Percentiles rank a stretch among this genome's conserved stretches.
Evolutionary conservation across 2,113 vertebrate genomes (phyloP).

Genomic region (Cariama cristata): DNA sequence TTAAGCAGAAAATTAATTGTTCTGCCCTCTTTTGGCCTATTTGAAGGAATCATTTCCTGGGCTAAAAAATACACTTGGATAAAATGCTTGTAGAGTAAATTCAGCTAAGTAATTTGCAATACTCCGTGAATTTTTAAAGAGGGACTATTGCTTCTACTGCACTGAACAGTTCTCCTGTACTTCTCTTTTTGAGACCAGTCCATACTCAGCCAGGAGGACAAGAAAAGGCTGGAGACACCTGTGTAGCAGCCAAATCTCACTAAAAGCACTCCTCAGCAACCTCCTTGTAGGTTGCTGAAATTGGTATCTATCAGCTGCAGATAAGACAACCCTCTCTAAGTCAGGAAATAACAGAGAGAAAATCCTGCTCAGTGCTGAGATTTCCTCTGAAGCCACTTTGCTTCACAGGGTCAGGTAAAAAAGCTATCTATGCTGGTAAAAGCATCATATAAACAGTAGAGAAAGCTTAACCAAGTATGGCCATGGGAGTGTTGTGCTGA

Average conservation of each 20-base stretch:
- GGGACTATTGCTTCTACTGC: background rate
- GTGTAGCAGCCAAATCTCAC: background rate
- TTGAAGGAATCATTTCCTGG: background rate
- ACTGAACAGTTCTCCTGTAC: background rate
- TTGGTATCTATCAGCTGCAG: accelerated
- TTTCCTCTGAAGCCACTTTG: background rate
- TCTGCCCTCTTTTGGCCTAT: background rate
- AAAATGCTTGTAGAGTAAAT: background rate
- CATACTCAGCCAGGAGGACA: background rate
- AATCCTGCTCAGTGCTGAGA: background rate
- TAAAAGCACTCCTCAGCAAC: background rate
- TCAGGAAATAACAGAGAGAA: background rate
- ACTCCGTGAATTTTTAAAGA: background rate
- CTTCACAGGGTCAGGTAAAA: background rate
- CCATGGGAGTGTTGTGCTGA: background rate
- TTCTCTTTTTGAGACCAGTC: background rate
- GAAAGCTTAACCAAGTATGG: background rate
- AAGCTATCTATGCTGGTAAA: background rate
- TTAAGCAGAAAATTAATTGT: background rate
- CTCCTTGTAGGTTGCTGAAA: background rate
- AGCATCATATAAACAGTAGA: background rate
- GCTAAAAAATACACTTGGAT: background rate
- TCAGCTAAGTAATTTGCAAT: background rate
- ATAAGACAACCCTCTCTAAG: accelerated
- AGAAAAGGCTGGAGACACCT: background rate